Evolutionary conservation across 2,113 vertebrate genomes (phyloP).

Genomic region (Bufo gargarizans): DNA sequence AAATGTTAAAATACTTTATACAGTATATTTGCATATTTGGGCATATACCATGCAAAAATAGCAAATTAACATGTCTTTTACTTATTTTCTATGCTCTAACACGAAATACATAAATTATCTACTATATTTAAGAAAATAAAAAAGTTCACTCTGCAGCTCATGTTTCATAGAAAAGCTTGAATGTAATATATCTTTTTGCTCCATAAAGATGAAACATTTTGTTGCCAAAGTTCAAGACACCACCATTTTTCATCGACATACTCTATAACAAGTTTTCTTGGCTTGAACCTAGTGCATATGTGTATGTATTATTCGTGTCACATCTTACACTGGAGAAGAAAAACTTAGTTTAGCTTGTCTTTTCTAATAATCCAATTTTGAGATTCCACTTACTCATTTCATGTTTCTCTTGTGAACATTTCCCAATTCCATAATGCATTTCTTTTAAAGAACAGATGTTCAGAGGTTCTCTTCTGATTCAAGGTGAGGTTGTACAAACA

Average conservation of each 20-base stretch:
- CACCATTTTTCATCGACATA: background rate
- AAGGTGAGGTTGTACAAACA: conserved; percentile 44
- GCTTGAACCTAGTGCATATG: background rate
- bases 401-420: conserved; percentile 37
- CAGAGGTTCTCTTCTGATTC: conserved; percentile 35
- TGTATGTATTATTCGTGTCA: conserved; percentile 19
- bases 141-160: background rate
- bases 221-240: conserved; percentile 6
- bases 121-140: background rate
- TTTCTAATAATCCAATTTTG: conserved; percentile 47
- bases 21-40: background rate
- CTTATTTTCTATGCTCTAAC: no score
- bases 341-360: conserved; percentile 23
- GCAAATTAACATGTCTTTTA: background rate
- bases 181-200: background rate
- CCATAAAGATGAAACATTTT: background rate
- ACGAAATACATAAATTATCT: background rate
- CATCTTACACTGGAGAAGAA: conserved; percentile 8
- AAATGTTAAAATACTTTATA: background rate
- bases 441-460: conserved; percentile 36
- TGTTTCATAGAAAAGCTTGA: background rate
- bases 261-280: background rate
- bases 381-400: conserved; percentile 36
- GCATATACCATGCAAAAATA: background rate
- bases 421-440: conserved; percentile 44